Evolutionary conservation across 2,888 invertebrate genomes (phyloP).

Genomic region (Melipona bicolor): DNA sequence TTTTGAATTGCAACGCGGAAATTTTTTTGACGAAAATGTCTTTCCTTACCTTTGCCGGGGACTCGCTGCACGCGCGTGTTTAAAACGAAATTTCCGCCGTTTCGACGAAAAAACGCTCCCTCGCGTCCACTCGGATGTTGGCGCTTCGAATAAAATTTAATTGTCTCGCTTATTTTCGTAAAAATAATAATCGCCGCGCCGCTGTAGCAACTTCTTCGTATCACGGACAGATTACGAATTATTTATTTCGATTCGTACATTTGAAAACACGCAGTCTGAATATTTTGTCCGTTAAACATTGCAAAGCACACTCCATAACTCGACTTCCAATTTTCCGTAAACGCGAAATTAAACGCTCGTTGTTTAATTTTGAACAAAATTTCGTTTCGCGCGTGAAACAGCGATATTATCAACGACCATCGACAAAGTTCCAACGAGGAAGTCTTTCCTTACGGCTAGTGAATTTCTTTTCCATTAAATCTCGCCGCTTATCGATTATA

Average conservation of each 20-base stretch:
- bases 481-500: not conserved
- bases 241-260: too few relatives aligned
- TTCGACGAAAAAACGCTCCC: not conserved
- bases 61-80: not conserved
- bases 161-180: too few relatives aligned
- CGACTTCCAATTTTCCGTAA: too few relatives aligned
- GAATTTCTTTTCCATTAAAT: not conserved
- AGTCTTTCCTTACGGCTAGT: not conserved
- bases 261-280: too few relatives aligned
- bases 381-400: not conserved
- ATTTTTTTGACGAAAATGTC: not conserved
- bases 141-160: too few relatives aligned
- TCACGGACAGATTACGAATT: too few relatives aligned
- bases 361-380: not conserved
- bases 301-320: too few relatives aligned
- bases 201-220: too few relatives aligned
- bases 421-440: not conserved
- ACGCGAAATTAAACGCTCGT: too few relatives aligned
- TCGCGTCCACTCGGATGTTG: too few relatives aligned
- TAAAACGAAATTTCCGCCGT: not conserved
- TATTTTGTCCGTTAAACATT: too few relatives aligned
- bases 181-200: too few relatives aligned
- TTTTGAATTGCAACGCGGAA: slow-evolving; percentile 7
- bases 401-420: not conserved
- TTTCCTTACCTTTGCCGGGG: not conserved